Evolutionary conservation across 2,797 vertebrate species (phyloP).

Genomic region (Schizopygopsis malacanthus): DNA sequence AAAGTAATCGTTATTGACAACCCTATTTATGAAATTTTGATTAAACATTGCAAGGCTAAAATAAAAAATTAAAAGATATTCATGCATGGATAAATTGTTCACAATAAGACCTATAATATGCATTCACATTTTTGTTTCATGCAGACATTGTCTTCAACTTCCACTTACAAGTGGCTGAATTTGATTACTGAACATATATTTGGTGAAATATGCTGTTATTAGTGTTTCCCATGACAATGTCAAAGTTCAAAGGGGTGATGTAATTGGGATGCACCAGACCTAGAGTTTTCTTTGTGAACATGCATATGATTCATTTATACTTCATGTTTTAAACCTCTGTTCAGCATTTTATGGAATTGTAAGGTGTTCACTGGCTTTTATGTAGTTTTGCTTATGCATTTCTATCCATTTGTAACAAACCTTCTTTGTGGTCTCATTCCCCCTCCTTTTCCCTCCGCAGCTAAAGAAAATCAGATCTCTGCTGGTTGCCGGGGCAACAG

Average conservation of each 20-base stretch:
- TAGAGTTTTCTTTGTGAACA: conserved; percentile 11
- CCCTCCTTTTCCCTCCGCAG: conserved; percentile 69
- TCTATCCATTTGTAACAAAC: neutral
- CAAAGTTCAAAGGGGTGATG: neutral
- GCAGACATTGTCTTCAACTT: neutral
- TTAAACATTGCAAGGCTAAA: neutral
- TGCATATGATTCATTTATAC: neutral
- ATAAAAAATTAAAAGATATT: neutral
- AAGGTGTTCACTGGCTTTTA: neutral
- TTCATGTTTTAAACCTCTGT: neutral
- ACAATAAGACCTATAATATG: neutral
- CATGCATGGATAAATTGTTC: too few relatives aligned
- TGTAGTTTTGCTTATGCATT: conserved; percentile 2
- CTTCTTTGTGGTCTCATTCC: conserved; percentile 25
- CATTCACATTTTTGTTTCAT: neutral
- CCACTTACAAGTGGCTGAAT: neutral
- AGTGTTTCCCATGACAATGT: conserved; percentile 15
- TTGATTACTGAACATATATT: conserved; percentile 15
- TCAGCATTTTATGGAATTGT: neutral
- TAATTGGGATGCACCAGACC: neutral
- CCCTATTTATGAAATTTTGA: neutral
- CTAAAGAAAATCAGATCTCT: conserved; percentile 94
- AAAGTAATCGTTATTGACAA: too few relatives aligned
- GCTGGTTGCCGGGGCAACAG: conserved; percentile 90
- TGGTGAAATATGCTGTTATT: neutral